A percentile compares a stretch with the other conserved stretches of the same genome.
These are phyloP conservation scores for Planococcus citri DNA, from an alignment of 1,140 invertebrate genomes.

Conservation along the genomic window DNA sequence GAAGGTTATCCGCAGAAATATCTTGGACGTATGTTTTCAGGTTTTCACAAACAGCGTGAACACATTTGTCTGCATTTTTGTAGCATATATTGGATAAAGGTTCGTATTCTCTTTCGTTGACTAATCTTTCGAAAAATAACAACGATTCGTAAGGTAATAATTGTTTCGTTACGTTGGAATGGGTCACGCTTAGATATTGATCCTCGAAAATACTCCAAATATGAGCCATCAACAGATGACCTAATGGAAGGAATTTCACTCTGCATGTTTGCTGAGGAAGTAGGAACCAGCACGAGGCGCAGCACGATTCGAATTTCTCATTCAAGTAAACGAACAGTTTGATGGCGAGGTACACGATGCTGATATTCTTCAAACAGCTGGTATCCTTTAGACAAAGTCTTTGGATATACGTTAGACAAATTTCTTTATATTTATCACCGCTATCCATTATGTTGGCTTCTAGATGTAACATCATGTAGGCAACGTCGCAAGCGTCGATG, in stretches of 20 bases:
- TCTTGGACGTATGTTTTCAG: neutral
- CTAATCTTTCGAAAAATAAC: neutral
- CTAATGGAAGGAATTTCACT: neutral
- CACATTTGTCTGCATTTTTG: neutral
- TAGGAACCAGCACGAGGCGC: neutral
- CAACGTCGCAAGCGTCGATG: neutral
- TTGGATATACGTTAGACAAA: neutral
- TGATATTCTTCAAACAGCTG: neutral
- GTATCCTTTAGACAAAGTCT: neutral
- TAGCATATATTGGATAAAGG: neutral
- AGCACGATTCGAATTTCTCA: neutral
- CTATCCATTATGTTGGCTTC: neutral
- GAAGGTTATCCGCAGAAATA: neutral
- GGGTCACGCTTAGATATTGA: neutral
- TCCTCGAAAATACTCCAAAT: neutral
- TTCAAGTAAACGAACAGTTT: neutral
- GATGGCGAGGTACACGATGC: neutral
- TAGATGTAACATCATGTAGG: neutral
- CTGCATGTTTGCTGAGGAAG: neutral
- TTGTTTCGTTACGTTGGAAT: neutral
- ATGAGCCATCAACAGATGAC: neutral
- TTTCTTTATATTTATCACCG: conserved; percentile 4
- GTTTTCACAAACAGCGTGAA: neutral
- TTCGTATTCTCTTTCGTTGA: neutral
- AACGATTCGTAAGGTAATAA: neutral